These are phyloP conservation scores for Ploceus nigricollis DNA, from an alignment of 2,113 vertebrate genomes.

Conservation along the genomic window DNA sequence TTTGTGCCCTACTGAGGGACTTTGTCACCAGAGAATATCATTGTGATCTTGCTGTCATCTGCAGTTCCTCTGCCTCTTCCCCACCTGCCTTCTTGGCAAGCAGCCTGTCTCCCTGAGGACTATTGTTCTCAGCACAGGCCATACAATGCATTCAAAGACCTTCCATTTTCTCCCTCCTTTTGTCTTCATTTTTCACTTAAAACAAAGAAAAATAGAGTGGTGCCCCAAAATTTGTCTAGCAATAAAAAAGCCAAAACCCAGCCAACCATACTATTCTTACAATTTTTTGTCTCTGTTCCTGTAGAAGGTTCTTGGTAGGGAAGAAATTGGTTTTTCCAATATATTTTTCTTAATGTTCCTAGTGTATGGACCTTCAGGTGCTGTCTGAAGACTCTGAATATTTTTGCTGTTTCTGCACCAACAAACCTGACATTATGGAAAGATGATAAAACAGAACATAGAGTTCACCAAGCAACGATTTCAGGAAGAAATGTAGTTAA, in stretches of 20 bases:
- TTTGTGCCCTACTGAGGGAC: neutral
- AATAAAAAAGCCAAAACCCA: neutral
- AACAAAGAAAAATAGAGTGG: neutral
- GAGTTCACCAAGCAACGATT: neutral
- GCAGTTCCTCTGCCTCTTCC: neutral
- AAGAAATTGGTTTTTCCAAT: neutral
- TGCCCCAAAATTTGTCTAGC: neutral
- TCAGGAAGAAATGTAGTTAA: neutral
- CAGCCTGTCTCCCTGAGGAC: neutral
- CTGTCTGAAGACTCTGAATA: neutral
- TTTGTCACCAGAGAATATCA: neutral
- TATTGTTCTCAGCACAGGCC: neutral
- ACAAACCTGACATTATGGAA: neutral
- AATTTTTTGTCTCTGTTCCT: neutral
- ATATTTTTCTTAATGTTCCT: neutral
- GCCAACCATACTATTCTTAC: neutral
- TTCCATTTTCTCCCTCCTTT: neutral
- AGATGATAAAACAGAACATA: neutral
- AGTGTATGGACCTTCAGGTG: neutral
- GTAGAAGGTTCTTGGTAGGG: neutral
- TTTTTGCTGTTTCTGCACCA: neutral
- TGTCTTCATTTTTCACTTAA: neutral
- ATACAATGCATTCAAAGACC: neutral
- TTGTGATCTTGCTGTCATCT: neutral
- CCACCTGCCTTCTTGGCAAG: neutral